Evolutionary conservation across 2,797 vertebrate genomes (phyloP).

Genomic region (Phrynocephalus vlangalii): DNA sequence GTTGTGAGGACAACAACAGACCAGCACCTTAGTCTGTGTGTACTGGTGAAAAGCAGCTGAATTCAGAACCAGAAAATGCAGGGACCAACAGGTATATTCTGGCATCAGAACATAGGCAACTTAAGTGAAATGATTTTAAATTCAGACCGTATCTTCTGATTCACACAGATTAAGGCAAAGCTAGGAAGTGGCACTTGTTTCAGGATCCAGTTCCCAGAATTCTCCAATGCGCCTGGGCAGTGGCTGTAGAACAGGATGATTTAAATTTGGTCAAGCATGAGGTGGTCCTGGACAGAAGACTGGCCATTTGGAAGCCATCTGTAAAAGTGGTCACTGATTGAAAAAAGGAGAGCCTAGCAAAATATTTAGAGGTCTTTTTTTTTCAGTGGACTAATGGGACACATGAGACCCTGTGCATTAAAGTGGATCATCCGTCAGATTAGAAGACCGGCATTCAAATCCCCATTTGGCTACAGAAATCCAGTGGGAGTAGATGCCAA

Average conservation of each 20-base stretch:
- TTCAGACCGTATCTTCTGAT: neutral
- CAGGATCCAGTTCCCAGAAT: no score
- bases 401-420: no score
- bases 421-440: no score
- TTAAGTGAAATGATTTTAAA: slow-evolving; percentile 14
- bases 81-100: neutral
- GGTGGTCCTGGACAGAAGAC: neutral
- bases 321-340: neutral
- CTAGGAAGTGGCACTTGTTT: no score
- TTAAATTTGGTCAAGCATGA: neutral
- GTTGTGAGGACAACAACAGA: slow-evolving; percentile 8
- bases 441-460: no score
- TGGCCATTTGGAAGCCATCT: neutral
- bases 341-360: neutral
- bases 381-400: no score
- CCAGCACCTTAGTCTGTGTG: neutral
- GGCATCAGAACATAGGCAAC: neutral
- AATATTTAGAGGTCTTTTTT: neutral
- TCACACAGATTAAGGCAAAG: neutral
- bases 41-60: neutral
- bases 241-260: neutral
- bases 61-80: neutral
- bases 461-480: no score
- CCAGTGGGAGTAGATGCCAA: no score
- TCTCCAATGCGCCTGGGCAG: no score